These are phyloP conservation scores for Philereme vetulata DNA, from an alignment of 2,888 invertebrate species.

Conservation along the genomic window DNA sequence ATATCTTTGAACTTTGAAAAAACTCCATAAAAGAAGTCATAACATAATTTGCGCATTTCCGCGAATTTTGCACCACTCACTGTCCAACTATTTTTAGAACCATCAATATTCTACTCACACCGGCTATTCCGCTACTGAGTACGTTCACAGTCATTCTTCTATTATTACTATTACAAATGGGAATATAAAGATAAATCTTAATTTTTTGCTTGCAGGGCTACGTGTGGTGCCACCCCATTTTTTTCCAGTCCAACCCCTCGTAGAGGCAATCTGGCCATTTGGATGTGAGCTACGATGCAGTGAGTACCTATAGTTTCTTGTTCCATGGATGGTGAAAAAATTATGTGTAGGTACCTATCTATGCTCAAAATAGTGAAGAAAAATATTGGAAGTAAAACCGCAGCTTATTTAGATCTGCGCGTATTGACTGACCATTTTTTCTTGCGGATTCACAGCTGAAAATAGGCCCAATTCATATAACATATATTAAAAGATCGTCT, in stretches of 20 bases:
- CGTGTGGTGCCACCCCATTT: constrained; percentile 68
- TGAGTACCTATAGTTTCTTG: constrained; percentile 23
- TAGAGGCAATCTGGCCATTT: constrained; percentile 35
- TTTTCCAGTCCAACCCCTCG: constrained; percentile 60
- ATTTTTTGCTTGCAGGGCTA: constrained; percentile 72
- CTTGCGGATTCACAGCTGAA: no score
- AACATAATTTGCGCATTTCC: constrained; percentile 3
- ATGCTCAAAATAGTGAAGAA: no score
- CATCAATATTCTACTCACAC: constrained; percentile 34
- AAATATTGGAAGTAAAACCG: no score
- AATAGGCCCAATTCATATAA: no score
- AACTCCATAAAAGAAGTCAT: no score
- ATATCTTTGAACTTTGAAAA: no score
- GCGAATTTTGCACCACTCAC: constrained; percentile 14
- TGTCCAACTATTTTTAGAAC: constrained; percentile 18
- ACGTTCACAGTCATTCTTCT: constrained; percentile 50
- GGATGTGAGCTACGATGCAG: constrained; percentile 28
- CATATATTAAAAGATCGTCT: no score
- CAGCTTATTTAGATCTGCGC: no score
- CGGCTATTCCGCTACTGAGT: constrained; percentile 35
- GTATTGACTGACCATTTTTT: no score
- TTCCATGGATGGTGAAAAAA: constrained; percentile 12
- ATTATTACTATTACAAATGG: constrained; percentile 63
- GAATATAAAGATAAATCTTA: constrained; percentile 72
- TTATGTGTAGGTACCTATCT: neutral